Percentiles rank a stretch among this genome's conserved stretches.
phyloP scores from a whole-genome alignment of 2,113 vertebrate species.

The Tragelaphus imberbis region DNA sequence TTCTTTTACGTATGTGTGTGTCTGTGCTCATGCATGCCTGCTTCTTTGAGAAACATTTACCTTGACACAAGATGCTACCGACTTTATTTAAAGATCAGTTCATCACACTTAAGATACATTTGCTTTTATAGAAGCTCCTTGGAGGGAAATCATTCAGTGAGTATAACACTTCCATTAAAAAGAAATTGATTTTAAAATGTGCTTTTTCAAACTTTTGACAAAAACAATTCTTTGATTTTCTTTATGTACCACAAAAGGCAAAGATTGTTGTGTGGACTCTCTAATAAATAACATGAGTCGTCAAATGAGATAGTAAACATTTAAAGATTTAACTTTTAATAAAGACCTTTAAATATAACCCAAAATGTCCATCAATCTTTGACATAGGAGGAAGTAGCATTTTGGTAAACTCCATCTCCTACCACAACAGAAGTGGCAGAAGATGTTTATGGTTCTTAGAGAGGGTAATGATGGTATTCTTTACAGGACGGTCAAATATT shows the following conservation, averaged over 20 bases:
- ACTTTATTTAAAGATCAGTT: slow-evolving; percentile 57
- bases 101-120: slow-evolving; percentile 41
- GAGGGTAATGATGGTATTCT: neutral
- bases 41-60: slow-evolving; percentile 23
- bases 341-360: slow-evolving; percentile 36
- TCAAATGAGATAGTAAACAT: slow-evolving; percentile 51
- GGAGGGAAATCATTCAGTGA: slow-evolving; percentile 39
- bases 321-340: slow-evolving; percentile 52
- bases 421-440: neutral
- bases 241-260: slow-evolving; percentile 34
- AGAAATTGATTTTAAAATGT: slow-evolving; percentile 55
- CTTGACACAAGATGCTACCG: neutral
- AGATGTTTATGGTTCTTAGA: neutral
- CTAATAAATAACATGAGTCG: slow-evolving; percentile 38
- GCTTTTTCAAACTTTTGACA: slow-evolving; percentile 53
- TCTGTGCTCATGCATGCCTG: neutral
- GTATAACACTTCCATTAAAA: slow-evolving; percentile 44
- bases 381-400: neutral
- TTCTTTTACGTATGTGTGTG: neutral
- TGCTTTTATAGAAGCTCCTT: slow-evolving; percentile 44
- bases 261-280: neutral
- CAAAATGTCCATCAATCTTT: slow-evolving; percentile 43
- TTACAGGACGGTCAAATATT: neutral
- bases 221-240: slow-evolving; percentile 52
- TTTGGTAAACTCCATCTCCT: neutral